Percentiles rank a stretch among this genome's conserved stretches.
These are phyloP conservation scores for Brachionus angularis DNA, from an alignment of 1,140 invertebrate species.

Conservation along the genomic window DNA sequence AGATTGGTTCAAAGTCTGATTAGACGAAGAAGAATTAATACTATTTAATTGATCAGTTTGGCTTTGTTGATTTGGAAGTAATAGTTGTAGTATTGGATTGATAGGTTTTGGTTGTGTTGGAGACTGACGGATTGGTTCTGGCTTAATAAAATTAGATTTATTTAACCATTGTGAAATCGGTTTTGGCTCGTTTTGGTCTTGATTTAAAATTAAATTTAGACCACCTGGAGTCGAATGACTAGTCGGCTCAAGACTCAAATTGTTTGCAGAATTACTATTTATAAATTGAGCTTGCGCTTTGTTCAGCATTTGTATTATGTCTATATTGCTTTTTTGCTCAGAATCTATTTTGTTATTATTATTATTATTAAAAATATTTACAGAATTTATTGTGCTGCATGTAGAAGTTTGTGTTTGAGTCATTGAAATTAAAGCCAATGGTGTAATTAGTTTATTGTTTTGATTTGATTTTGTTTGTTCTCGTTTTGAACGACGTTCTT, in stretches of 20 bases:
- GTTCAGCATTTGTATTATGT: slow-evolving; percentile 41
- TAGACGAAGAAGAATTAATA: too few relatives aligned
- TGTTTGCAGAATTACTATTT: slow-evolving; percentile 2
- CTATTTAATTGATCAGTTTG: not conserved
- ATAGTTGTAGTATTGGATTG: not conserved
- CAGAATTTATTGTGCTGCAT: too few relatives aligned
- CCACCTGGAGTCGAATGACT: slow-evolving; percentile 34
- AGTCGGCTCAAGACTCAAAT: slow-evolving; percentile 19
- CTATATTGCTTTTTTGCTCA: not conserved
- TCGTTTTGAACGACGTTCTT: slow-evolving; percentile 1
- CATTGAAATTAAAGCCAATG: too few relatives aligned
- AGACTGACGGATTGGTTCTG: slow-evolving; percentile 7
- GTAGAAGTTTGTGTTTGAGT: too few relatives aligned
- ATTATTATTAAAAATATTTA: too few relatives aligned
- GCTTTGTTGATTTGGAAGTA: slow-evolving; percentile 3
- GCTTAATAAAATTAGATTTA: slow-evolving; percentile 26
- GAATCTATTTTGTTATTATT: too few relatives aligned
- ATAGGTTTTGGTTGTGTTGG: not conserved
- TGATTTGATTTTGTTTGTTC: slow-evolving; percentile 7
- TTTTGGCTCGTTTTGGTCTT: slow-evolving; percentile 2
- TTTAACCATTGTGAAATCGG: slow-evolving; percentile 16
- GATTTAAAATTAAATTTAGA: not conserved
- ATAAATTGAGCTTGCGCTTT: slow-evolving; percentile 31
- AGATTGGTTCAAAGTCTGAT: slow-evolving; percentile 14
- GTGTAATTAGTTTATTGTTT: not conserved